A percentile compares a stretch with the other conserved stretches of the same genome.
phyloP scores from a whole-genome alignment of 2,113 vertebrate genomes.

The Nematolebias whitei region DNA sequence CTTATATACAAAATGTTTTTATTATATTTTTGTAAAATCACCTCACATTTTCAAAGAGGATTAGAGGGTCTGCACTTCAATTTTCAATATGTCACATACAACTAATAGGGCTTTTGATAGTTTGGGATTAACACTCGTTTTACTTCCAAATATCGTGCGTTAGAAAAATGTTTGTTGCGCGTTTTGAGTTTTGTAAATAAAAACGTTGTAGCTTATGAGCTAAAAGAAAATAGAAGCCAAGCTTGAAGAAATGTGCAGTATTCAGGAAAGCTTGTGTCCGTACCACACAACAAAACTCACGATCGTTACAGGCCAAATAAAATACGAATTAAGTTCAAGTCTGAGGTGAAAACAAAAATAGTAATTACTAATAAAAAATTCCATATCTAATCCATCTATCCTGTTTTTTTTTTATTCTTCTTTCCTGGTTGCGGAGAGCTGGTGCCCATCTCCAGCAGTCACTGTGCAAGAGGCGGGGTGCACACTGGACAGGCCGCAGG shows the following conservation, averaged over 20 bases:
- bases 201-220: constrained; percentile 27
- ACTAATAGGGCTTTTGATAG: constrained; percentile 33
- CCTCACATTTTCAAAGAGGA: constrained; percentile 41
- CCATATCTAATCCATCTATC: too few relatives aligned
- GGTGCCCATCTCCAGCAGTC: too few relatives aligned
- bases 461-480: too few relatives aligned
- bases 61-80: constrained; percentile 32
- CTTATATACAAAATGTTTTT: constrained; percentile 52
- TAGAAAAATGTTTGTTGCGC: constrained; percentile 8
- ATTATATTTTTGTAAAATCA: constrained; percentile 24
- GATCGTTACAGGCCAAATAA: constrained; percentile 39
- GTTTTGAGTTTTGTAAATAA: constrained; percentile 22
- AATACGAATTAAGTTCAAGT: constrained; percentile 29
- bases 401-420: too few relatives aligned
- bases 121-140: constrained; percentile 36
- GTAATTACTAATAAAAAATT: constrained; percentile 8
- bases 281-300: constrained; percentile 54
- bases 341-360: constrained; percentile 4
- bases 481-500: too few relatives aligned
- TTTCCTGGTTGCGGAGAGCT: too few relatives aligned
- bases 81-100: constrained; percentile 47
- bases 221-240: constrained; percentile 23
- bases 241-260: constrained; percentile 20
- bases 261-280: constrained; percentile 33
- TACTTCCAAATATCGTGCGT: constrained; percentile 35